Percentiles rank a stretch among this genome's conserved stretches.
Evolutionary conservation across 2,113 vertebrate genomes (phyloP).

Genomic region (Pelecanoides urinatrix): DNA sequence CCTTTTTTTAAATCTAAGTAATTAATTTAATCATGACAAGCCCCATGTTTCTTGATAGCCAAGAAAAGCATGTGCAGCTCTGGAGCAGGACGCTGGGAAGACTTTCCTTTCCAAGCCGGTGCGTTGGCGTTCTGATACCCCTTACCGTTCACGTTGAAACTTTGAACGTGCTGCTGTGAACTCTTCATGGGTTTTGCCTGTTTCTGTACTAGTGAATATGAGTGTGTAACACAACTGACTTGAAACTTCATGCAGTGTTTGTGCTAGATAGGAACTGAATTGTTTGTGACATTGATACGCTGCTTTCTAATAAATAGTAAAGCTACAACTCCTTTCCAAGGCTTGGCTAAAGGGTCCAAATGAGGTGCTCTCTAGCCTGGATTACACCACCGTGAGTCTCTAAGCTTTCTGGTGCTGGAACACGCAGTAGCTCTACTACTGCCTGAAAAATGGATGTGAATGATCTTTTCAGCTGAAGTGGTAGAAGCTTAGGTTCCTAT

Average conservation of each 20-base stretch:
- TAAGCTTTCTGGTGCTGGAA: background rate
- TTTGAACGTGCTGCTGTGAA: background rate
- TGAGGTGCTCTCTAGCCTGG: background rate
- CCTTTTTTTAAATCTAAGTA: background rate
- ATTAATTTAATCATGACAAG: background rate
- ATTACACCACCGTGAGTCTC: fast-evolving
- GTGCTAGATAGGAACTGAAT: background rate
- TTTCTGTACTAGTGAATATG: background rate
- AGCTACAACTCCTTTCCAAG: background rate
- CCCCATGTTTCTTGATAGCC: background rate
- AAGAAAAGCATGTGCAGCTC: background rate
- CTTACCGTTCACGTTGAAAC: background rate
- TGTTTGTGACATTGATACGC: background rate
- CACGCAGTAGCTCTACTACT: background rate
- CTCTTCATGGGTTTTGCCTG: background rate
- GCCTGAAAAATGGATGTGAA: background rate
- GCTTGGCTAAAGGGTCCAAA: background rate
- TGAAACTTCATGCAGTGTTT: background rate
- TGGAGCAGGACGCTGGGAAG: background rate
- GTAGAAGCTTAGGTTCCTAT: background rate
- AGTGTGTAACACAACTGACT: background rate
- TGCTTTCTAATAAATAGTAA: background rate
- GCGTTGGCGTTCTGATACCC: background rate
- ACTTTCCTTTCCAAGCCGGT: background rate
- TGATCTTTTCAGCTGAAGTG: background rate